Base-by-base conservation (phyloP, 2,888 invertebrate species). In the Chaetoderma sp. region DNA sequence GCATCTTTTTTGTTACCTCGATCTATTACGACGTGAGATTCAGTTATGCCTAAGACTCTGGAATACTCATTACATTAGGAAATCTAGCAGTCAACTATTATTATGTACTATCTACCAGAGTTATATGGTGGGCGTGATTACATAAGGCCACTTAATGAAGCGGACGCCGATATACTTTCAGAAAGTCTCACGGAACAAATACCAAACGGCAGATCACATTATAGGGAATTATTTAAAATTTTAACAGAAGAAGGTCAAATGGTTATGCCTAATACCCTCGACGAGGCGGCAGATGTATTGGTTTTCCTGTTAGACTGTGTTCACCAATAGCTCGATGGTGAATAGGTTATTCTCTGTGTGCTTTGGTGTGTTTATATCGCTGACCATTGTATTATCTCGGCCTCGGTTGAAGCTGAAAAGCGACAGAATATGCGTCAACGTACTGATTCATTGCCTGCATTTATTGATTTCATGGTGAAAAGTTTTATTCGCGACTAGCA, bases 51-150 rank as follows among this genome's bases (percentile, higher is more conserved):
- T 4, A 18, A 30, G 21, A 8, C 36, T 55, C 13, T 58, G 58
- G 58, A 58, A 58, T 28, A 58, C 58, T 6, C 58, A 58, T 42
- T 23, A 27, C 18, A 45, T 58, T 45, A 4, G 58, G 6, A 42
- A 42, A 27, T 23, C 42, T 18, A 5, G 58, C 4, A 58, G 45
- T 21, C 27, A 45, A 10, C 23, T 13, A 4, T 18, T 28, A 4
- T 32, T 30, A 5, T 18, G 27, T 49, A 32, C 28, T 18, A 52
- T 47, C 8, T 47, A n/a, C 47, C n/a, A 13, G 39, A 36, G n/a
- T 10, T 10, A 36, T 36, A 21, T 47, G 47, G 47, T 47, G 47
- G 47, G 16, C n/a, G 21, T 13, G 13, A 47, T 21, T 47, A 21
- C 18, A 13, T 47, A 8, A 13, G 18, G 10, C n/a, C 21, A 8